Conservation (phyloP, 2,113 vertebrate genomes). For the Hemiscyllium ocellatum region DNA sequence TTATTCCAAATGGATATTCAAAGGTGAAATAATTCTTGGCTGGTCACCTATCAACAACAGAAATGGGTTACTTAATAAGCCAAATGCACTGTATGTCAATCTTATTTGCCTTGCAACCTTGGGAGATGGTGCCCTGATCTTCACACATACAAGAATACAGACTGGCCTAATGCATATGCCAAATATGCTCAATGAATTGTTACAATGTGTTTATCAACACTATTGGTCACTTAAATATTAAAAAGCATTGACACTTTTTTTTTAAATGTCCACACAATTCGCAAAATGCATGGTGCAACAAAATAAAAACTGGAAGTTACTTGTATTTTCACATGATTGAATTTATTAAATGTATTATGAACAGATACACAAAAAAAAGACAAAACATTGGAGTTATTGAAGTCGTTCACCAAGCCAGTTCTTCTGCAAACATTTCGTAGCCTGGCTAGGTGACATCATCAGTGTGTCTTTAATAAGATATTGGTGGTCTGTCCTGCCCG, state of each 20-base stretch:
- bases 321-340: not conserved
- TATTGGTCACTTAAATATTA: not conserved
- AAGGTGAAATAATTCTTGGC: not conserved
- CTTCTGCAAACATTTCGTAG: no score
- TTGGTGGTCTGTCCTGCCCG: no score
- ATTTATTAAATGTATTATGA: not conserved
- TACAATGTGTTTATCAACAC: not conserved
- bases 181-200: not conserved
- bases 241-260: not conserved
- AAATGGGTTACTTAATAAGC: not conserved
- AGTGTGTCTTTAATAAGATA: no score
- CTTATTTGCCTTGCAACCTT: not conserved
- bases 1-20: not conserved
- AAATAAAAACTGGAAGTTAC: not conserved
- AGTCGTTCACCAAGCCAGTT: no score
- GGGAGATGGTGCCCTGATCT: not conserved
- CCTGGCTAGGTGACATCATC: no score
- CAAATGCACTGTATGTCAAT: not conserved
- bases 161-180: not conserved
- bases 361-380: not conserved
- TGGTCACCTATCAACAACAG: not conserved
- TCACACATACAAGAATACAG: not conserved
- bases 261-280: not conserved
- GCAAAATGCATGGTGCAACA: not conserved
- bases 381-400: not conserved